Conservation (phyloP, 2,113 vertebrate genomes). For the Pedetes capensis region DNA sequence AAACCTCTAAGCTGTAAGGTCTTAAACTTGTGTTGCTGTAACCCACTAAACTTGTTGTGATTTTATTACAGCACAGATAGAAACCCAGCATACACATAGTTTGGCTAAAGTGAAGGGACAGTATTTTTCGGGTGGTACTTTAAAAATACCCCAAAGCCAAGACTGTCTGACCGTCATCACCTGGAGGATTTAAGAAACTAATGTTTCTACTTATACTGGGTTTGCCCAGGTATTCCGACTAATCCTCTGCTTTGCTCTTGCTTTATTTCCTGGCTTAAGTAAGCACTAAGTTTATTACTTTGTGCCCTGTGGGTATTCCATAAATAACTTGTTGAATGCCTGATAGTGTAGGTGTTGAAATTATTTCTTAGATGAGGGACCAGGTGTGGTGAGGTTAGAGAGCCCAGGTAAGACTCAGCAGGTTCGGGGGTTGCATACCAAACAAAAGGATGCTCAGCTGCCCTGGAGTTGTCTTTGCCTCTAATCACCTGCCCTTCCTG, state of each 20-base stretch:
- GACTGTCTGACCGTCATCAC: neutral
- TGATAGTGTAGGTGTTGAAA: slow-evolving; percentile 29
- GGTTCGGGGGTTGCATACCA: slow-evolving; percentile 40
- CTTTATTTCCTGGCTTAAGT: slow-evolving; percentile 49
- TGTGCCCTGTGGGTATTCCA: slow-evolving; percentile 17
- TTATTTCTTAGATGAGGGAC: slow-evolving; percentile 42
- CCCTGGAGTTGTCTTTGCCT: neutral
- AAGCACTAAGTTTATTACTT: slow-evolving; percentile 49
- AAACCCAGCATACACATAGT: neutral
- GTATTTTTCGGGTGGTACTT: neutral
- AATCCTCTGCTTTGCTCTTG: slow-evolving; percentile 41
- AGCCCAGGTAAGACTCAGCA: neutral
- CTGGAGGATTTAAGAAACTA: slow-evolving; percentile 2
- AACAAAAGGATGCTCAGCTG: slow-evolving; percentile 20
- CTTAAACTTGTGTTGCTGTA: neutral
- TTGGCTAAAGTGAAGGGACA: neutral
- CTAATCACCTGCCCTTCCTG: neutral
- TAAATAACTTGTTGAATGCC: slow-evolving; percentile 47
- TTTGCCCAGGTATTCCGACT: slow-evolving; percentile 21
- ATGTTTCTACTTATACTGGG: neutral
- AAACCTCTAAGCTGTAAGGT: neutral
- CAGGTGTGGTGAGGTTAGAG: neutral
- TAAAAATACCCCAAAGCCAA: neutral
- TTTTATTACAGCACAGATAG: neutral
- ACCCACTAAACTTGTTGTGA: neutral